A percentile compares a stretch with the other conserved stretches of the same genome.
phyloP scores from a whole-genome alignment of 2,797 vertebrate species.

The Babyrousa celebensis region DNA sequence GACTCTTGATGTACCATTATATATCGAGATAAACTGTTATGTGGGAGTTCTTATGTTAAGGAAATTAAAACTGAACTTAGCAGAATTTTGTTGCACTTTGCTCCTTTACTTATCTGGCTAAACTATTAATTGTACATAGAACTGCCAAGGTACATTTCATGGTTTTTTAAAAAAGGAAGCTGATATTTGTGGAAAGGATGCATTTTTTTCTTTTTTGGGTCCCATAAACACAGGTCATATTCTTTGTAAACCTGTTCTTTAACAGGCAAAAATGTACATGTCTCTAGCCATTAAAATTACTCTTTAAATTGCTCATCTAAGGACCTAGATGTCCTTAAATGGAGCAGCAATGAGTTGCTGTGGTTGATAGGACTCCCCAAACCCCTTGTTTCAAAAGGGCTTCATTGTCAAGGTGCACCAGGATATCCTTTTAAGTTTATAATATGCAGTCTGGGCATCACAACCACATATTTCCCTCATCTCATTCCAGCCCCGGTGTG shows the following conservation, averaged over 20 bases:
- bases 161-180: conserved; percentile 64
- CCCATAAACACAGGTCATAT: conserved; percentile 76
- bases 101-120: conserved; percentile 63
- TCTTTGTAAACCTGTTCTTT: conserved; percentile 82
- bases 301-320: conserved; percentile 81
- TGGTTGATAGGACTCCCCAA: conserved; percentile 81
- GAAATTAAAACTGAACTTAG: conserved; percentile 40
- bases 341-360: conserved; percentile 57
- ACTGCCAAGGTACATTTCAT: conserved; percentile 55
- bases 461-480: conserved; percentile 70
- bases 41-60: background rate
- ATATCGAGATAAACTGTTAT: background rate
- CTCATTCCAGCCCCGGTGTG: conserved; percentile 63
- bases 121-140: conserved; percentile 73
- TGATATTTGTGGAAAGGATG: conserved; percentile 63
- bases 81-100: conserved; percentile 53
- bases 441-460: conserved; percentile 75
- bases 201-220: background rate
- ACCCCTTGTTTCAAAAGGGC: conserved; percentile 71
- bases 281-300: conserved; percentile 80
- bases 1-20: background rate
- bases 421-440: conserved; percentile 72
- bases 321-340: conserved; percentile 80
- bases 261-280: conserved; percentile 81
- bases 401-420: conserved; percentile 83